Evolutionary conservation across 2,888 invertebrate species (phyloP).

Genomic region (Petrophora chlorosata): DNA sequence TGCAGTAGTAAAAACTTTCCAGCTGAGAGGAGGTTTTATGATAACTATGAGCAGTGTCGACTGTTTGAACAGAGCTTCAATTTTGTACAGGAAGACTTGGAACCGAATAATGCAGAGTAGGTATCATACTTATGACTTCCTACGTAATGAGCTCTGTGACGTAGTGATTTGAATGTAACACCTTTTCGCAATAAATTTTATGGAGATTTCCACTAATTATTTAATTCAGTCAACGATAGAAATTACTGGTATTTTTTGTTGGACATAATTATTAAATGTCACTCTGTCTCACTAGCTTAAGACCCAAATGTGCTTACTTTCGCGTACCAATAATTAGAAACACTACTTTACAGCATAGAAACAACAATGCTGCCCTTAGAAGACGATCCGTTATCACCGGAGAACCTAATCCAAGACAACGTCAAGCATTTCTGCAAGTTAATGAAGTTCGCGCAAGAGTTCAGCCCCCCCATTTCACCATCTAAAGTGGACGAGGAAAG

Average conservation of each 20-base stretch:
- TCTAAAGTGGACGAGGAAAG: slow-evolving; percentile 40
- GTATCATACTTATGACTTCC: slow-evolving; percentile 22
- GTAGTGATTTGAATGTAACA: too few species aligned
- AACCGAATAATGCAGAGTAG: slow-evolving; percentile 51
- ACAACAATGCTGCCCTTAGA: slow-evolving; percentile 74
- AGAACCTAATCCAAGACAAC: slow-evolving; percentile 72
- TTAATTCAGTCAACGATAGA: too few species aligned
- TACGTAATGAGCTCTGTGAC: too few species aligned
- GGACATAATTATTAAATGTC: too few species aligned
- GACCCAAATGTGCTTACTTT: too few species aligned
- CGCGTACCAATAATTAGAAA: neutral
- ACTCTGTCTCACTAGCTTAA: too few species aligned
- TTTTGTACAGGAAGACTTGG: slow-evolving; percentile 41
- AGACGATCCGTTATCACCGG: slow-evolving; percentile 81
- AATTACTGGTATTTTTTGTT: too few species aligned
- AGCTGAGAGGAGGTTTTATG: slow-evolving; percentile 66
- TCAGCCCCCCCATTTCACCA: slow-evolving; percentile 63
- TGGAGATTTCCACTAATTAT: too few species aligned
- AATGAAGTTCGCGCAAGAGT: slow-evolving; percentile 66
- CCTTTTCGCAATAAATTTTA: too few species aligned
- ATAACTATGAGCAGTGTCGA: slow-evolving; percentile 65
- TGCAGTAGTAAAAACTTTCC: slow-evolving; percentile 60
- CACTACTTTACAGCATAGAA: slow-evolving; percentile 61
- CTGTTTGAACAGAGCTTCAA: slow-evolving; percentile 54
- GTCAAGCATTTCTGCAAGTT: slow-evolving; percentile 68